phyloP scores from a whole-genome alignment of 2,888 invertebrate genomes.

The Spilarctia lutea region DNA sequence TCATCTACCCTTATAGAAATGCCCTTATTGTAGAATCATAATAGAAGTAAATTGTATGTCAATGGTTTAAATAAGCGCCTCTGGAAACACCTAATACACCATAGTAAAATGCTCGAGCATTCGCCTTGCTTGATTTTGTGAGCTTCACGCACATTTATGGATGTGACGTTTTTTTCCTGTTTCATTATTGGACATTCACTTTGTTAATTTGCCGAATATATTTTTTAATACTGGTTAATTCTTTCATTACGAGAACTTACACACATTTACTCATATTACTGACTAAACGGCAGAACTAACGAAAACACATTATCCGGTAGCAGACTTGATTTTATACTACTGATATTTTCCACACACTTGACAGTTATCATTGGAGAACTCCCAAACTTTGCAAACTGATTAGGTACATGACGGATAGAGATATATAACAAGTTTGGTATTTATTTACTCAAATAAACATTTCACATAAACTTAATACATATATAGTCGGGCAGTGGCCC shows the following conservation, averaged over 20 bases:
- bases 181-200: constrained; percentile 31
- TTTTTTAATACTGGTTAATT: not conserved
- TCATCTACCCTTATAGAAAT: too few relatives aligned
- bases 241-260: not conserved
- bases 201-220: constrained; percentile 31
- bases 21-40: not conserved
- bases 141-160: constrained; percentile 35
- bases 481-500: too few relatives aligned
- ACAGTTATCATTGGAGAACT: not conserved
- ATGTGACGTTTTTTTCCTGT: constrained; percentile 35
- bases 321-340: not conserved
- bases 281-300: too few relatives aligned
- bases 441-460: not conserved
- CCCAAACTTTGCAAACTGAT: not conserved
- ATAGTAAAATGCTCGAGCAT: constrained; percentile 29
- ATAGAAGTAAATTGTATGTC: not conserved
- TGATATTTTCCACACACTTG: not conserved
- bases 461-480: too few relatives aligned
- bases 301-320: not conserved
- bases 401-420: too few relatives aligned
- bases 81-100: constrained; percentile 15
- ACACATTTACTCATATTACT: not conserved
- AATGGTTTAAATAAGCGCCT: not conserved
- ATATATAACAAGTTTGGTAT: not conserved
- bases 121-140: constrained; percentile 31